A percentile compares a stretch with the other conserved stretches of the same genome.
These are phyloP conservation scores for Lamellibrachia satsuma DNA, from an alignment of 2,888 invertebrate genomes.

Conservation along the genomic window DNA sequence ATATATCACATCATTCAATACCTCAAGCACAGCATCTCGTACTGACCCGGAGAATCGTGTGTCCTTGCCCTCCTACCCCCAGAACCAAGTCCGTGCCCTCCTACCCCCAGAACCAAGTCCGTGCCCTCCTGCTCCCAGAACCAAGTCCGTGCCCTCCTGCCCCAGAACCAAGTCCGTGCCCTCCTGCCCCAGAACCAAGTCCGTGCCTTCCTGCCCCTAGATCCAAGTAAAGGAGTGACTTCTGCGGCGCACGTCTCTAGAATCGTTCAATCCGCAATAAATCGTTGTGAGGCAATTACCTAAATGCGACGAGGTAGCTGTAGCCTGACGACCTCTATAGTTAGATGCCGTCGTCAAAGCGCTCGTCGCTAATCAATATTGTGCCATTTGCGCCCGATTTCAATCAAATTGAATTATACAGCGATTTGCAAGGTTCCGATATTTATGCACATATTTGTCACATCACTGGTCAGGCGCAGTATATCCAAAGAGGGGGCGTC, in stretches of 20 bases:
- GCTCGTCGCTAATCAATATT: constrained; percentile 11
- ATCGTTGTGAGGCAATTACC: constrained; percentile 6
- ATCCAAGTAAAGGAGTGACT: background rate
- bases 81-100: too few species aligned
- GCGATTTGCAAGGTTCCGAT: constrained; percentile 3
- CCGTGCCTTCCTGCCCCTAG: background rate
- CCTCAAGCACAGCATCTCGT: too few species aligned
- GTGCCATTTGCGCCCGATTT: background rate
- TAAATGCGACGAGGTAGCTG: background rate
- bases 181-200: background rate
- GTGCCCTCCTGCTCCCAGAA: too few species aligned
- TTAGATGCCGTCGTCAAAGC: background rate
- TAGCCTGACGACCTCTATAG: background rate
- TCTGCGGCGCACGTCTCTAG: background rate
- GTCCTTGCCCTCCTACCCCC: too few species aligned
- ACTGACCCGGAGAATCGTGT: too few species aligned
- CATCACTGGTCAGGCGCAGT: background rate
- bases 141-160: too few species aligned
- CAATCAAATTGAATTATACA: constrained; percentile 17
- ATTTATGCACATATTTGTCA: constrained; percentile 13
- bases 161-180: background rate
- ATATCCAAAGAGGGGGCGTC: too few species aligned
- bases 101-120: too few species aligned
- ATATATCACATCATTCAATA: too few species aligned
- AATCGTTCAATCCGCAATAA: constrained; percentile 11